Evolutionary conservation across 2,797 vertebrate species (phyloP), one percentile per base, ranked within the genome.

Genomic region (Pipistrellus pipistrellus): DNA sequence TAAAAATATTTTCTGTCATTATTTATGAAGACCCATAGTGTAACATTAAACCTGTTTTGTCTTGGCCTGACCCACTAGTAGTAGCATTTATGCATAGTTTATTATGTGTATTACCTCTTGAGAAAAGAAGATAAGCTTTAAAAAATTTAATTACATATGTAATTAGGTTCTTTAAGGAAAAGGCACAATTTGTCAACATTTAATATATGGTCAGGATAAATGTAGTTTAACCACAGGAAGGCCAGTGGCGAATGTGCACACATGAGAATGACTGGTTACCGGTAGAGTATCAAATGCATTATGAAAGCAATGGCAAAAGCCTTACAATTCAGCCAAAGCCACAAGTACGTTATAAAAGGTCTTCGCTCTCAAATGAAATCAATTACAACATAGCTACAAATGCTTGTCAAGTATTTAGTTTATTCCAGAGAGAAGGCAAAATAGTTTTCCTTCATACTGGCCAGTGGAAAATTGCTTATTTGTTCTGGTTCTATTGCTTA

Each of bases 331-430:
- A 96, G 21, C 88, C 75, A 62, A 97, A 96, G 75, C 69, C 97
- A 95, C 85, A 91, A 97, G 85, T 93, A 90, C 97, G 53, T 92
- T 97, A 97, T 88, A 97, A 98, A 98, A 98, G 68, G 55, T 95
- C 92, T 98, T 96, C 96, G 89, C 95, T 96, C 86, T 95, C 85
- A 80, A 96, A 68, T 96, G 89, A 97, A 98, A 97, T 97, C 21
- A 83, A 97, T 98, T 96, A 91, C 75, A 94, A 94, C 78, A 92
- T 93, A 90, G 88, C 48, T 96, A 93, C n/a, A 97, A 97, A 91
- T 96, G 71, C 90, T 97, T 96, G 96, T 95, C 96, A 89, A 86
- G 30, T 75, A 91, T 92, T 97, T 88, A 88, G 35, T 96, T 97
- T 97, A 96, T 97, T 97, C 89, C 90, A 95, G 64, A 95, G 78